phyloP scores from a whole-genome alignment of 2,797 vertebrate species.

The Helostoma temminkii region DNA sequence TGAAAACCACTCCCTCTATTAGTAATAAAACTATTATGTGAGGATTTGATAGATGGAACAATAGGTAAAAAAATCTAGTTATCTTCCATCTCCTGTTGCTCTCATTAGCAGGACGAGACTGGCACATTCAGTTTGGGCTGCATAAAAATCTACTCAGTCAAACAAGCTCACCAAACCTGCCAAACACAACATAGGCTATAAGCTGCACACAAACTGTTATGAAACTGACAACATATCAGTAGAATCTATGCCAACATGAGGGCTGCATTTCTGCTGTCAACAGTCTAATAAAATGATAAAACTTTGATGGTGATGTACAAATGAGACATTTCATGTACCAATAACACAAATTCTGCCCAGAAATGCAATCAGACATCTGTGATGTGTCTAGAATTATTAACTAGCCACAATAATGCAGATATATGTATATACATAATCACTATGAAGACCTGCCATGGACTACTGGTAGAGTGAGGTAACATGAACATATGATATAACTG shows the following conservation, averaged over 20 bases:
- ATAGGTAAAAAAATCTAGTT: conserved; percentile 2
- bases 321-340: too few species aligned
- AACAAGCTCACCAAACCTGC: conserved; percentile 18
- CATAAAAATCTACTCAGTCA: conserved; percentile 6
- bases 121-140: conserved; percentile 5
- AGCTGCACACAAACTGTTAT: neutral
- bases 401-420: too few species aligned
- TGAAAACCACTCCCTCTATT: neutral
- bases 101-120: neutral
- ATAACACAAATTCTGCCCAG: too few species aligned
- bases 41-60: neutral
- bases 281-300: neutral
- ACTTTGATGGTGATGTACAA: neutral
- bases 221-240: neutral
- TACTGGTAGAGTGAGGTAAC: too few species aligned
- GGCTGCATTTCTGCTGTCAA: neutral
- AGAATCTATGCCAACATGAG: neutral
- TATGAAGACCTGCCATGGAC: too few species aligned
- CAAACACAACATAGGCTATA: neutral
- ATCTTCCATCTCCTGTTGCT: neutral
- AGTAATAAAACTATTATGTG: neutral
- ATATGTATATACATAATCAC: too few species aligned
- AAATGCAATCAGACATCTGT: too few species aligned
- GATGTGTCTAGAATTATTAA: too few species aligned
- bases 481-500: too few species aligned